Evolutionary conservation across 1,140 invertebrate genomes (phyloP), one percentile per base, ranked within the genome.

Genomic region (Leptoteleia sp.): DNA sequence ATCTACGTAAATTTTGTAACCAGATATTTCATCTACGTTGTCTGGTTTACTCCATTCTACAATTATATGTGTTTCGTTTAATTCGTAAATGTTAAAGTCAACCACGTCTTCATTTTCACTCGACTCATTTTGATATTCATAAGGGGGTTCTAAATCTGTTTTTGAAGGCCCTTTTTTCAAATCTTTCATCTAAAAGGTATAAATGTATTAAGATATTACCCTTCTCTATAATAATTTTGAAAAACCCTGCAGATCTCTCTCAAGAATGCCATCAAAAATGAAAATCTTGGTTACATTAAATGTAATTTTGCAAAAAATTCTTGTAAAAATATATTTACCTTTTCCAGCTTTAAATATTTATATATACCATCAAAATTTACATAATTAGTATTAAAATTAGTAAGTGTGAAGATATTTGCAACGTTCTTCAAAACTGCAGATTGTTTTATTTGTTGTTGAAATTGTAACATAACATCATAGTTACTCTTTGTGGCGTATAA

Each of bases 1-100:
- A 22, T 55, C 17, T 1, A 55, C 19, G 9, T 55, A 40, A n/a
- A 55, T 55, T 55, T 55, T 22, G 35, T 55, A 55, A 8, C 52
- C 52, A 15, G 35, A 38, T 29, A 55, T 42, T 8, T 55, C 37
- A 29, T 40, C n/a, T 4, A 55, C 15, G 42, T 55, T 29, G 9
- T 1, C 3, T 4, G 52, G 52, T 13, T 40, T 40, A 27, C 42
- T 13, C 52, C 52, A 55, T 3, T 11, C 7, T 11, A 55, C 37
- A n/a, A n/a, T n/a, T n/a, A n/a, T n/a, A n/a, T n/a, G n/a, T n/a
- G n/a, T n/a, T n/a, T n/a, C n/a, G n/a, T n/a, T n/a, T n/a, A n/a
- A 9, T 40, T 27, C 9, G 0, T 40, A 12, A 1, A 16, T 8
- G 6, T 3, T 55, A 12, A 57, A 42, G 22, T 43, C 25, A 8